Evolutionary conservation across 2,797 vertebrate species (phyloP), one percentile per base, ranked within the genome.

Genomic region (Ciconia nigra): DNA sequence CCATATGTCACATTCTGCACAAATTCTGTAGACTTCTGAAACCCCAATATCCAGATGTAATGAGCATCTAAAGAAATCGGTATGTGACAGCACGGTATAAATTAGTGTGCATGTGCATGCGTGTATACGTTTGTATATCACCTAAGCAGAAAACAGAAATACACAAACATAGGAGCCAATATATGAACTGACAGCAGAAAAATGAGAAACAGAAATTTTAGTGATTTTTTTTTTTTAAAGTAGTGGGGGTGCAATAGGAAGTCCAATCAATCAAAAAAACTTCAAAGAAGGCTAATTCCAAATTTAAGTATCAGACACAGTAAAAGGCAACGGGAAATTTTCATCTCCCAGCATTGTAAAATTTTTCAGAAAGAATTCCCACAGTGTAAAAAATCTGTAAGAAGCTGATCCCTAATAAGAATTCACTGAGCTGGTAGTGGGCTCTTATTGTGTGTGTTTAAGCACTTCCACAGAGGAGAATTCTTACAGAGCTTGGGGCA

Each of bases 361-460:
- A n/a, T 20, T 86, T 90, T 92, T 94, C 69, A 93, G 73, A 91
- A 93, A 90, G 80, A 96, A 96, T 93, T 96, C 77, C 55, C 55
- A 89, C 41, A 35, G 83, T 80, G 55, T 77, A 71, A 91, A 87
- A 93, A 55, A 59, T 61, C 84, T 65, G 58, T 78, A 86, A 93
- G 95, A 90, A 80, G 85, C 44, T 69, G 37, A 96, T 92, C 58
- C 73, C 59, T 90, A 82, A 83, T 67, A 93, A 1, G 25, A 90
- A 96, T 89, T 97, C 93, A 94, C 67, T 94, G 87, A 94, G 83
- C 85, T 87, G 55, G 37, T 83, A 88, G 77, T 52, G 76, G 69
- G 46, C 47, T 96, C 52, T 91, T 79, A 84, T 46, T 95, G 85
- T 88, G 71, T 93, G 51, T 65, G 57, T 74, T 96, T 93, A 95